Evolutionary conservation across 2,113 vertebrate genomes (phyloP), one percentile per base, ranked within the genome.

Genomic region (Catharus fuscescens): DNA sequence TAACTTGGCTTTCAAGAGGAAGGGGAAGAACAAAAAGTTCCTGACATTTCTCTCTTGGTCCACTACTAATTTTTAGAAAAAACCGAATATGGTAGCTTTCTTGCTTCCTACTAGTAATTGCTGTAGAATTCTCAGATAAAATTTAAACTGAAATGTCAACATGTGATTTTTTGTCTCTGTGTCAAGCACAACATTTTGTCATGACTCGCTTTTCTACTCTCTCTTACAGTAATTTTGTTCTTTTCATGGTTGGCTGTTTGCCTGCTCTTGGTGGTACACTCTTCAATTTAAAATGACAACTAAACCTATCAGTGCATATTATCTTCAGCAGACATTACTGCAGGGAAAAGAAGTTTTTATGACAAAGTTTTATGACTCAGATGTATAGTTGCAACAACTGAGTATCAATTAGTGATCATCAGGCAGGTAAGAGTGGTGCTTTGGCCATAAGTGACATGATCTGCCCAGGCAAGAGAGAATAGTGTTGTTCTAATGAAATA

Each of bases 241-340:
- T 47, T 57, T 53, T 20, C 42, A 20, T 34, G 57, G 23, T 29
- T 71, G 44, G 18, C 31, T 44, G 2, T 25, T 83, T 90, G 62
- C 53, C 64, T 73, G 12, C 16, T 42, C 14, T 78, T 2, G 0
- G 31, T 11, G 4, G 14, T 44, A 31, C 61, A 31, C 8, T 6
- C 28, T 57, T 77, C 59, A n/a, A 10, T 59, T 73, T 61, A 38
- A 88, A 86, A 67, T 3, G 5, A 80, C 40, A 74, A 2, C 26
- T 56, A 69, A 86, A 25, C 17, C n/a, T 42, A 32, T 14, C 15
- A 36, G 21, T 0, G 0, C 1, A 0, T 45, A 32, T 34, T 83
- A 56, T 31, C 24, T 61, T 44, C n/a, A 34, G 29, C 5, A 40
- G 18, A 31, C 1, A 5, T 29, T 13, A 48, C 10, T 74, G 9